phyloP scores from a whole-genome alignment of 1,140 invertebrate genomes.

The Hestina assimilis region DNA sequence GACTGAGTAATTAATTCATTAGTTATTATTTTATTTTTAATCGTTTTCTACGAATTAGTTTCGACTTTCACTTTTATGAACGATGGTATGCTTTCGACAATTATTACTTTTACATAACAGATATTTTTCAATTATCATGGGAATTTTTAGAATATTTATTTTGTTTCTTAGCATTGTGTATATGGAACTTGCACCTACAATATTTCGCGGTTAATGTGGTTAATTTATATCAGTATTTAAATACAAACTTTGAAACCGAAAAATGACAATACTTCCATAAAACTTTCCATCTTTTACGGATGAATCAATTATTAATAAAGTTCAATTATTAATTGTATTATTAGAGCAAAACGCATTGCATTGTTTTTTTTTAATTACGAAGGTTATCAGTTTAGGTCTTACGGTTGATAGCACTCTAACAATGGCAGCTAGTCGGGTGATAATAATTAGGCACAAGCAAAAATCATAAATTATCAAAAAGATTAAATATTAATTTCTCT shows the following conservation, averaged over 20 bases:
- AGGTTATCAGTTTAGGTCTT: neutral
- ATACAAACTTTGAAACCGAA: too few species aligned
- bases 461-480: too few species aligned
- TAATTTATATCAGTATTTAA: too few species aligned
- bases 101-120: neutral
- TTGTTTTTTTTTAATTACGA: conserved; percentile 1
- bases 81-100: neutral
- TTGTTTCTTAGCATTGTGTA: too few species aligned
- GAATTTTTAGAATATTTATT: too few species aligned
- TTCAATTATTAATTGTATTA: neutral
- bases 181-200: too few species aligned
- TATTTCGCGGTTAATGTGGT: too few species aligned
- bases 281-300: too few species aligned
- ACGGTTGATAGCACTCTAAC: neutral
- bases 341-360: neutral
- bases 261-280: too few species aligned
- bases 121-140: neutral
- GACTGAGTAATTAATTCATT: neutral
- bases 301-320: too few species aligned
- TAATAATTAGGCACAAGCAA: too few species aligned
- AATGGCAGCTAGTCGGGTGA: neutral
- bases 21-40: neutral
- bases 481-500: too few species aligned
- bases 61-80: neutral
- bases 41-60: neutral